Base-by-base conservation (phyloP, 2,797 vertebrate species). In the Tinamus major region DNA sequence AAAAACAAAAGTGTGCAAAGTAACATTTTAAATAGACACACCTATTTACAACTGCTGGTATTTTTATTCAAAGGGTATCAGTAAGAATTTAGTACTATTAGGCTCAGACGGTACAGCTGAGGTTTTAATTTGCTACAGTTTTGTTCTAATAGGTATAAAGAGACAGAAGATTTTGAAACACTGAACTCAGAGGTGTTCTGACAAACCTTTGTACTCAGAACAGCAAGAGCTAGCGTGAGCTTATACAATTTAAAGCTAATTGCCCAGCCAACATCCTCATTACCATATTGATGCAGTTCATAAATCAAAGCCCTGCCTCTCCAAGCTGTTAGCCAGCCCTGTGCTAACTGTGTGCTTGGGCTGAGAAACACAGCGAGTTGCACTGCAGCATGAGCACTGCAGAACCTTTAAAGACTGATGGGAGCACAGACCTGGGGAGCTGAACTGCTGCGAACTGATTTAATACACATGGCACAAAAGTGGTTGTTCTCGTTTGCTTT, bases 231-330 rank as follows among this genome's bases (percentile, higher is more conserved):
- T 68, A 49, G 89, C 95, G 75, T 80, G 88, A 91, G 87, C 55
- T 96, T 82, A 90, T 61, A 87, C 92, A 93, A 75, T 96, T 94
- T 91, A 93, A 95, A 96, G 91, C 89, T 95, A 97, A 97, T 95
- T 94, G 85, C 82, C 83, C 79, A 91, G 93, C 90, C 94, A 94
- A 93, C 12, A 7, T 81, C 84, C 82, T 96, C 83, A 96, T 94
- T 95, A 89, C 91, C 82, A 85, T 96, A 94, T 62, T 96, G 89
- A 95, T 93, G 86, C 85, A 95, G 94, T 92, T 93, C 94, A 96
- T 94, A 96, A 96, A 96, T 96, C 92, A 97, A 96, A 95, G 85
- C 89, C 80, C 69, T 97, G 74, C 48, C 92, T 94, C 80, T 77
- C 93, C 89, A 96, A 88, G 85, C 93, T 91, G 85, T 85, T 95